Evolutionary conservation across 2,888 invertebrate species (phyloP), one percentile per base, ranked within the genome.

Genomic region (Morpho helenor): DNA sequence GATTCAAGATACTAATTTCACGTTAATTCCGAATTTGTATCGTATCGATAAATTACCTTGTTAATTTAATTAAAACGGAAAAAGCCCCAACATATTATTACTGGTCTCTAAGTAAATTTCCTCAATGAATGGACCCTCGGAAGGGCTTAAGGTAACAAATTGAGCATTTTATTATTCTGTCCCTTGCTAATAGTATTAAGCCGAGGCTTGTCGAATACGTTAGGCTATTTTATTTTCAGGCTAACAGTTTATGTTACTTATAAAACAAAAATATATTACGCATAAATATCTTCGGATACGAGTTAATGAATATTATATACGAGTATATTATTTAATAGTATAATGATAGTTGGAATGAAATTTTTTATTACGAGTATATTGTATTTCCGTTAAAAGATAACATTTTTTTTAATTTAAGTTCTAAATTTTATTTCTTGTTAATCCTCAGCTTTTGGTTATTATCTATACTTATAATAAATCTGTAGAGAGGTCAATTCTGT

Each of bases 91-190:
- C 43, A 16, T 45, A 44, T 52, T 53, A 52, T 56, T 44, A 52
- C 46, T 54, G 51, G 51, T 56, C 56, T 54, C 59, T 63, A 56
- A 59, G 56, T 59, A 57, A 51, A 54, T 59, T 59, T 51, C 46
- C 53, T 59, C 59, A 61, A 60, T 80, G 67, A 64, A 60, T 79
- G 67, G 71, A 67, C 72, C 75, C 75, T 71, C 64, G 66, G 61
- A 68, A 76, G 72, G 76, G 53, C 53, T 73, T 76, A 73, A 76
- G 73, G 80, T 79, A 81, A 82, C 80, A 79, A 87, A 86, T 84
- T 81, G 82, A 72, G 67, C 77, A 75, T 83, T 82, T 85, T 82
- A 85, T 87, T 85, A 82, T 82, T 76, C 79, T 71, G 68, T 72
- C 74, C 82, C 81, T 79, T 73, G 78, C 68, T 82, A 84, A 85